phyloP scores from a whole-genome alignment of 2,113 vertebrate species.

The Tonatia bakeri region DNA sequence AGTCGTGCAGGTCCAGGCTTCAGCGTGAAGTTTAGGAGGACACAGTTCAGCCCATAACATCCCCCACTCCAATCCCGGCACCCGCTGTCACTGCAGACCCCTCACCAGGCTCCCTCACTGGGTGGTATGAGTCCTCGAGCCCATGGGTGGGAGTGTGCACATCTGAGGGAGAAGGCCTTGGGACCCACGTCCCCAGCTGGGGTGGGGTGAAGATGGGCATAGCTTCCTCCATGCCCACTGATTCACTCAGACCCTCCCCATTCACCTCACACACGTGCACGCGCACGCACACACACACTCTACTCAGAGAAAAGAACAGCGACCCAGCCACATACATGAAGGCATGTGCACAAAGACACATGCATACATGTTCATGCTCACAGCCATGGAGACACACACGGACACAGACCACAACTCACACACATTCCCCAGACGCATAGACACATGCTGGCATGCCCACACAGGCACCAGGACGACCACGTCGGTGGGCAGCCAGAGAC shows the following conservation, averaged over 20 bases:
- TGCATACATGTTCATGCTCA: background rate
- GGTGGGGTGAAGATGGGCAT: no score
- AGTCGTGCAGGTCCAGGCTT: accelerated
- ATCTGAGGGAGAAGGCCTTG: background rate
- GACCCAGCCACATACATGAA: background rate
- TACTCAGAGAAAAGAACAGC: background rate
- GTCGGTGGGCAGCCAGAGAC: no score
- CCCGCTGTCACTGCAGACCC: background rate
- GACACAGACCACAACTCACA: background rate
- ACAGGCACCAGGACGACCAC: background rate
- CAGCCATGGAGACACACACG: background rate
- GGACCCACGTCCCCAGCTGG: background rate
- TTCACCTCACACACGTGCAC: background rate
- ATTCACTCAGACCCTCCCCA: background rate
- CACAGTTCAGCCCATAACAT: accelerated
- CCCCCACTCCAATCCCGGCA: background rate
- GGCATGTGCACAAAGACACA: background rate
- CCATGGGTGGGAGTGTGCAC: no score
- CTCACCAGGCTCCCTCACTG: background rate
- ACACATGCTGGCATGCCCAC: background rate
- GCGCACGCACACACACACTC: background rate
- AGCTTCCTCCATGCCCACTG: background rate
- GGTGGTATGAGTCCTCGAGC: accelerated
- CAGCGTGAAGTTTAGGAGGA: background rate
- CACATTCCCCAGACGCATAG: background rate